A percentile compares a stretch with the other conserved stretches of the same genome.
Evolutionary conservation across 1,140 invertebrate genomes (phyloP).

Genomic region (Paracyclopina nana): DNA sequence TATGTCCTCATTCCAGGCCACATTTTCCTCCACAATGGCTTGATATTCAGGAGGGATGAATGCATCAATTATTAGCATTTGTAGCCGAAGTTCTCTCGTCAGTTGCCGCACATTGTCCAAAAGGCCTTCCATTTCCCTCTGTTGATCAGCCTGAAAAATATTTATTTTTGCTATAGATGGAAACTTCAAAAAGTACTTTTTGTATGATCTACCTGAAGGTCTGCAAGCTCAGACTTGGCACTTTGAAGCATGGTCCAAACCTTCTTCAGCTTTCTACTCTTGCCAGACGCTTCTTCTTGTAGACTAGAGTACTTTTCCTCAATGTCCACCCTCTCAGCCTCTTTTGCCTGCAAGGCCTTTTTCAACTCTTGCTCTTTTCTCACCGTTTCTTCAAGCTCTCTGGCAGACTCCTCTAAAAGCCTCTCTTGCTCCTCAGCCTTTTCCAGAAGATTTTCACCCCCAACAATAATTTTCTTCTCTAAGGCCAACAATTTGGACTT

Average conservation of each 20-base stretch:
- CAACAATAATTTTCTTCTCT: conserved; percentile 88
- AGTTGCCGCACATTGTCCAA: conserved; percentile 76
- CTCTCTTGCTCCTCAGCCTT: conserved; percentile 86
- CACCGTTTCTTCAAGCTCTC: conserved; percentile 63
- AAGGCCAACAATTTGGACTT: conserved; percentile 32
- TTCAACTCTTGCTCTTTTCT: conserved; percentile 60
- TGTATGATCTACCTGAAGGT: no score
- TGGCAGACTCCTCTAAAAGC: conserved; percentile 68
- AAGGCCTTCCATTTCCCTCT: conserved; percentile 84
- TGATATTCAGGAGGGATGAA: conserved; percentile 84
- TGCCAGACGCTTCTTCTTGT: conserved; percentile 76
- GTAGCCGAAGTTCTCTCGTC: conserved; percentile 69
- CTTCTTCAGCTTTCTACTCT: conserved; percentile 80
- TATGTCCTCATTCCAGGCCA: conserved; percentile 92
- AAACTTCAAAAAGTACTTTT: no score
- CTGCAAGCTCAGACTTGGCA: conserved; percentile 63
- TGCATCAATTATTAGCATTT: conserved; percentile 55
- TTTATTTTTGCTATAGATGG: no score
- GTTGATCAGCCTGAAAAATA: conserved; percentile 85
- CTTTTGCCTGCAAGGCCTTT: conserved; percentile 39
- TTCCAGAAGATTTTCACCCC: conserved; percentile 92
- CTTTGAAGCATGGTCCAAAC: conserved; percentile 57
- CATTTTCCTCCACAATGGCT: conserved; percentile 75
- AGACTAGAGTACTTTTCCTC: conserved; percentile 86
- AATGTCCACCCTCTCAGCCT: conserved; percentile 77